Conservation (phyloP, 2,113 vertebrate genomes). For the Zingel zingel region DNA sequence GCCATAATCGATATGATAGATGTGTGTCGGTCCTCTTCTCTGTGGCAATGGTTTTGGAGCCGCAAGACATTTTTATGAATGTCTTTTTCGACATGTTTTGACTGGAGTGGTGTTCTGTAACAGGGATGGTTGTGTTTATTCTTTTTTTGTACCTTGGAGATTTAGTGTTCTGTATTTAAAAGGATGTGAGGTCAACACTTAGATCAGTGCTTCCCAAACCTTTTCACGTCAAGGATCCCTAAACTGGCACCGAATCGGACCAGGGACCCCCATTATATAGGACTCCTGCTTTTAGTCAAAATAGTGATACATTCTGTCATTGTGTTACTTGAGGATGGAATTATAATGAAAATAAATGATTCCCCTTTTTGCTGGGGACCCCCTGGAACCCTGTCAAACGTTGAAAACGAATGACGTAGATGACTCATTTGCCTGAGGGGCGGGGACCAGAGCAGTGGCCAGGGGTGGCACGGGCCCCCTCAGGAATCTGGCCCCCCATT, state of each 20-base stretch:
- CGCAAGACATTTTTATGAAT: not conserved
- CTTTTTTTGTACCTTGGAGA: not conserved
- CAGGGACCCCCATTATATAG: too few relatives aligned
- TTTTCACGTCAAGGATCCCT: too few relatives aligned
- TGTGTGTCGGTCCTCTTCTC: conserved; percentile 9
- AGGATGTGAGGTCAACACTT: not conserved
- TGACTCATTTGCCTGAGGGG: conserved; percentile 12
- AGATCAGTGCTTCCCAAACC: not conserved
- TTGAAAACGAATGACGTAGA: too few relatives aligned
- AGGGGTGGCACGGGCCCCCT: not conserved
- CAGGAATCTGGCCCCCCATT: not conserved
- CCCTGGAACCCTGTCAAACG: too few relatives aligned
- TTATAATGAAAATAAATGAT: too few relatives aligned
- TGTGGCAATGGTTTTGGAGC: conserved; percentile 8
- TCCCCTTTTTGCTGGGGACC: too few relatives aligned
- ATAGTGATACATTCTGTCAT: too few relatives aligned
- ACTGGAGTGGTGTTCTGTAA: not conserved
- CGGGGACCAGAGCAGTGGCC: not conserved
- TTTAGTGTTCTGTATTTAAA: conserved; percentile 12
- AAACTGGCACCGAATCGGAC: too few relatives aligned
- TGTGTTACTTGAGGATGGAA: too few relatives aligned
- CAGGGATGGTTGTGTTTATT: not conserved
- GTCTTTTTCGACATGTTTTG: conserved; percentile 14
- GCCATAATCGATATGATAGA: conserved; percentile 55
- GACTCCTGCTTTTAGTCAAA: too few relatives aligned